Conservation (phyloP, 35 echinoderm and acorn worm genomes). For the Ptychodera flava region DNA sequence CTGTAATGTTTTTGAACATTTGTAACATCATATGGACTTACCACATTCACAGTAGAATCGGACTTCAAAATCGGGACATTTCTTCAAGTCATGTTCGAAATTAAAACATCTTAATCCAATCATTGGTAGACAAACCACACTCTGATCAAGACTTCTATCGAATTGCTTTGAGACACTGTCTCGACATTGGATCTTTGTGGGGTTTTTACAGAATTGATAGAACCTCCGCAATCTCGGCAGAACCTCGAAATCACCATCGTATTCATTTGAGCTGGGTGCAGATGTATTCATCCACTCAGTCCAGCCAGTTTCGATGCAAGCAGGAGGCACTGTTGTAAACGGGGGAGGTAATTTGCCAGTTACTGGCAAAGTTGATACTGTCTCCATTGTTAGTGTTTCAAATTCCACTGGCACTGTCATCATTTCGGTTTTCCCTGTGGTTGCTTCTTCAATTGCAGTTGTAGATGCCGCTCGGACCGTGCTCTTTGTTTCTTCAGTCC, state of each 20-base stretch:
- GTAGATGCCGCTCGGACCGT: too few species aligned
- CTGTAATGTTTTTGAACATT: too few species aligned
- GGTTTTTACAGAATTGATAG: not conserved
- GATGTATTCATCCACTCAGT: not conserved
- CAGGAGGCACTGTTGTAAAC: not conserved
- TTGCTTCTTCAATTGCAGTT: too few species aligned
- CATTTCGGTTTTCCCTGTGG: too few species aligned
- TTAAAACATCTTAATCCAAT: not conserved
- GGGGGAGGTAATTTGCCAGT: too few species aligned
- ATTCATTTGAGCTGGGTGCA: not conserved
- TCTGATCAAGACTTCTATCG: not conserved
- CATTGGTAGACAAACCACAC: not conserved
- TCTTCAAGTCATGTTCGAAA: not conserved
- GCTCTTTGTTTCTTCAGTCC: too few species aligned
- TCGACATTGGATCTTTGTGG: not conserved
- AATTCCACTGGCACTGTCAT: too few species aligned
- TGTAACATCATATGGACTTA: not conserved
- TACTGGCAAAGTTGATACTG: too few species aligned
- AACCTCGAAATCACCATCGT: not conserved
- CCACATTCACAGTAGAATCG: not conserved
- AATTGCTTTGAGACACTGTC: not conserved
- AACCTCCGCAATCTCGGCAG: not conserved
- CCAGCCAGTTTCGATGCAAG: not conserved
- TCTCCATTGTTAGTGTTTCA: too few species aligned
- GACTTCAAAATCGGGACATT: not conserved